These are phyloP conservation scores for Calephelis perditalis DNA, from an alignment of 2,888 invertebrate genomes.

Conservation along the genomic window DNA sequence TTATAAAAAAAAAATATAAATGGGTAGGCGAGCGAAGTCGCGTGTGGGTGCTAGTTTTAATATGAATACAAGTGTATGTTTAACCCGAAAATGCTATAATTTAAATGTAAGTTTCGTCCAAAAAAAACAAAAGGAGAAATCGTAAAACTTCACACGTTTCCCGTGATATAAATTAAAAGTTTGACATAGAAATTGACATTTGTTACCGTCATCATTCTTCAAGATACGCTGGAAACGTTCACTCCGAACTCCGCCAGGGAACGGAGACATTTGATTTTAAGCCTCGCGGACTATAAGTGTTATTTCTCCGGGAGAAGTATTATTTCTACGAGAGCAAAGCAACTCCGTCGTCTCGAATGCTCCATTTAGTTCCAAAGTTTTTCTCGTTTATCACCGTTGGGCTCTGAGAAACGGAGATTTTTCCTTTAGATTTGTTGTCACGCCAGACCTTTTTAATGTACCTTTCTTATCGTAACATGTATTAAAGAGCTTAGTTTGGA, in stretches of 20 bases:
- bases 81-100: no score
- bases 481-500: conserved; percentile 62
- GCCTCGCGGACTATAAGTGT: conserved; percentile 77
- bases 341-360: conserved; percentile 75
- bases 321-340: conserved; percentile 73
- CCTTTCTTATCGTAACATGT: conserved; percentile 72
- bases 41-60: no score
- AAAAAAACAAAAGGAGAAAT: conserved; percentile 3
- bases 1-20: no score
- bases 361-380: conserved; percentile 79
- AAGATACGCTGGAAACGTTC: conserved; percentile 51
- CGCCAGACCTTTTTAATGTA: conserved; percentile 79
- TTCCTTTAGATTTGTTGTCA: conserved; percentile 79
- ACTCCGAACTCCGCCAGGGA: conserved; percentile 55
- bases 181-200: conserved; percentile 45
- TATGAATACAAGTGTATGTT: no score
- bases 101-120: neutral
- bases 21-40: no score
- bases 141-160: conserved; percentile 10
- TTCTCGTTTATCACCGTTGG: conserved; percentile 79
- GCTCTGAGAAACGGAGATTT: conserved; percentile 76
- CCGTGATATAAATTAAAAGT: conserved; percentile 21
- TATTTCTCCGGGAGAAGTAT: conserved; percentile 76
- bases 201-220: conserved; percentile 52
- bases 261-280: conserved; percentile 76